Base-by-base conservation (phyloP, 64 coral and sea anemone species). In the Porites australiensis region DNA sequence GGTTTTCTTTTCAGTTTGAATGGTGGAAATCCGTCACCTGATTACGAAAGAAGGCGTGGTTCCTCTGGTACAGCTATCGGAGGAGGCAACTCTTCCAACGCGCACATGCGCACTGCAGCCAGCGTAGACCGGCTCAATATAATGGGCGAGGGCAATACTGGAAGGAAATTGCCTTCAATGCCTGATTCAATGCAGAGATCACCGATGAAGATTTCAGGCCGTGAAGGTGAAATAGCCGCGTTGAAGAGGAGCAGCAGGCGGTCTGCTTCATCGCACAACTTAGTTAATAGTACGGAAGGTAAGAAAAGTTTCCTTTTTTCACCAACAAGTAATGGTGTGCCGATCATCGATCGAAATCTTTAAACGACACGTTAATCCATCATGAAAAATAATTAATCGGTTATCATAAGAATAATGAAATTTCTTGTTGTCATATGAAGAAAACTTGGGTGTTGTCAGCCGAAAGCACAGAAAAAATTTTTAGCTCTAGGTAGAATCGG, bases 151-250 rank as follows among this genome's bases (percentile, higher is more conserved):
- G 88, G 95, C 3, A 84, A 51, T 63, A 45, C 88, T 19, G 89
- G 89, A 6, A 87, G 95, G 53, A 98, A 94, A 58, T 59, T 90
- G 8, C 91, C 79, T 14, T 82, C 88, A 8, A 77, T 98, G 92
- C 84, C 88, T 16, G 95, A 98, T 72, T 88, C 92, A 72, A 87
- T 87, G 58, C 88, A 90, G 46, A 70, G 93, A 7, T 77, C 88
- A 57, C 92, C 92, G 64, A 77, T 98, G 58, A 98, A 98, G 80
- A 87, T 98, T 65, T 91, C 95, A 43, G 95, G 95, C 65, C 87
- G 95, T 50, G 95, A 98, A 65, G 92, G 92, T 59, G 95, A 98
- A 79, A 71, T 94, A 87, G 82, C 84, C 49, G 88, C 95, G 54
- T 88, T 94, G 64, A 93, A 98, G 67, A 87, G 90, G 88, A 83